Evolutionary conservation across 2,888 invertebrate species (phyloP).

Genomic region (Ommatoiulus sabulosus): DNA sequence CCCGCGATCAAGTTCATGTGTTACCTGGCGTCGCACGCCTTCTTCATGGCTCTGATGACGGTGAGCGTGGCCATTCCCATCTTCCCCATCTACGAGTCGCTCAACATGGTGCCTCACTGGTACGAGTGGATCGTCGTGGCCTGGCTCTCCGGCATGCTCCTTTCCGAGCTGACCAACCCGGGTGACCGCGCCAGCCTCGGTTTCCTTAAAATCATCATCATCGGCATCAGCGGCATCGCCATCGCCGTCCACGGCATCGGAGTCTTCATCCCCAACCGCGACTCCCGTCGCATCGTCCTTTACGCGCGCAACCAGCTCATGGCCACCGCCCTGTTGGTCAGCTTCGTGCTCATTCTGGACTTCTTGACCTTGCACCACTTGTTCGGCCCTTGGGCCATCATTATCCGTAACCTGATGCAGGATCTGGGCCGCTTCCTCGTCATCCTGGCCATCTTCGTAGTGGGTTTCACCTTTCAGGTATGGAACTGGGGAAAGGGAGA

Average conservation of each 20-base stretch:
- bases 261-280: conserved; percentile 64
- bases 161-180: conserved; percentile 97
- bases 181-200: conserved; percentile 97
- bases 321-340: conserved; percentile 92
- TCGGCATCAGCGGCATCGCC: conserved; percentile 83
- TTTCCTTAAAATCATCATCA: conserved; percentile 75
- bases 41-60: conserved; percentile 92
- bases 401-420: conserved; percentile 83
- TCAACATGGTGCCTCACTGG: conserved; percentile 57
- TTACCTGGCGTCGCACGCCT: conserved; percentile 97
- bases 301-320: conserved; percentile 98
- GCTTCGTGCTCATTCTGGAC: conserved; percentile 97
- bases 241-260: conserved; percentile 90
- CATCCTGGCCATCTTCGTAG: conserved; percentile 96
- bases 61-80: conserved; percentile 73
- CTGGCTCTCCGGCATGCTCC: conserved; percentile 92
- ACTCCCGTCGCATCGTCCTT: conserved; percentile 80
- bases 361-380: conserved; percentile 99
- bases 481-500: too few species aligned
- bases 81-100: conserved; percentile 52
- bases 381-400: conserved; percentile 99
- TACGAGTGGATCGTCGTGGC: conserved; percentile 96
- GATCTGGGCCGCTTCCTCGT: conserved; percentile 97
- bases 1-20: conserved; percentile 99
- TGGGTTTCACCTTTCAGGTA: conserved; percentile 94